Evolutionary conservation across 2,797 vertebrate species (phyloP), one percentile per base, ranked within the genome.

Genomic region (Botia kubotai): DNA sequence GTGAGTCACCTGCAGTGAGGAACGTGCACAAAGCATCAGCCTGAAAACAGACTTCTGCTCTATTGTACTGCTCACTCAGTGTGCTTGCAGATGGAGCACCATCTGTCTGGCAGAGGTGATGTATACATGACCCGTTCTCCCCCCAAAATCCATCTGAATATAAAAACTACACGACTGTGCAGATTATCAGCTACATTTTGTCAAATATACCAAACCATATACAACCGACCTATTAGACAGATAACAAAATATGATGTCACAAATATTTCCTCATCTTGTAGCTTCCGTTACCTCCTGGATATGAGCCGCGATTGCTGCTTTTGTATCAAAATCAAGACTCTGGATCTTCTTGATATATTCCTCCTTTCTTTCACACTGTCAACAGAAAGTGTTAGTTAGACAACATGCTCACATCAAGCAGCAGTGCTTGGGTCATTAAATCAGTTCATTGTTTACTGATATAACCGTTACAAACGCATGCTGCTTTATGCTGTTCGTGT

Each of bases 271-370:
- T 5, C 6, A 39, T 39, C 39, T 43, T 19, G 36, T 19, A 16
- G 3, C 10, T 33, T 16, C 17, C 21, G 26, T 19, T 97, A 98
- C 97, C 96, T 98, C 96, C 91, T 98, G 97, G 90, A 98, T 98
- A 85, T 97, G 96, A 81, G 93, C 93, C 67, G 97, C 97, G 87
- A 98, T 95, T 82, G 96, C 95, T 87, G 97, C 96, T 93, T 97
- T 97, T 5, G 95, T 97, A 85, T 97, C 96, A 93, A 97, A 98
- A 91, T 98, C 95, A 87, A 98, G 93, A 33, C 90, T 90, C 87
- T 98, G 97, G 87, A 98, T 98, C 89, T 92, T 96, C 90, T 97
- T 96, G 72, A 98, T 97, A 88, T 97, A 97, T 86, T 96, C 95
- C 88, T 98, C 96, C 91, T 97, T 98, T 88, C 92, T 95, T 90